Percentiles rank a stretch among this genome's conserved stretches.
Conservation (phyloP, 1,140 invertebrate genomes). For the Apis florea region DNA sequence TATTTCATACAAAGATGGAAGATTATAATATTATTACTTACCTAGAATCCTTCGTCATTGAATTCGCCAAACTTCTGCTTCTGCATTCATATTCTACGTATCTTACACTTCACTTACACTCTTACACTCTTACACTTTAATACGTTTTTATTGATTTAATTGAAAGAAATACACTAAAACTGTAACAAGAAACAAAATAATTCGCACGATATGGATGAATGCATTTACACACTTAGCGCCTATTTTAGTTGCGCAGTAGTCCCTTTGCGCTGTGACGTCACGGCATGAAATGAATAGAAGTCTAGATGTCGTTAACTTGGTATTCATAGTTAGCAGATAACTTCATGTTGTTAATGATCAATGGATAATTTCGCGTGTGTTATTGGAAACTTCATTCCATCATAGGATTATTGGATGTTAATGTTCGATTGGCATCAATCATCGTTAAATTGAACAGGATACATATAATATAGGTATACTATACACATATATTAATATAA, state of each 20-base stretch:
- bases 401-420: background rate
- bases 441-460: slow-evolving; percentile 1
- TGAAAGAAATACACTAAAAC: background rate
- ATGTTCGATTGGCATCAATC: background rate
- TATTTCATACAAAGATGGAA: background rate
- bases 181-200: background rate
- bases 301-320: background rate
- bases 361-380: background rate
- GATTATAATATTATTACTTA: slow-evolving; percentile 2
- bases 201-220: background rate
- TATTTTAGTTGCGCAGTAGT: background rate
- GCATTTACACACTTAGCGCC: background rate
- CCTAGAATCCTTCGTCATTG: background rate
- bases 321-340: background rate
- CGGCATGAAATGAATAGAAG: background rate
- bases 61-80: background rate
- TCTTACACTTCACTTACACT: too few species aligned
- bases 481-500: background rate
- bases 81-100: background rate
- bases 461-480: background rate
- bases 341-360: slow-evolving; percentile 8
- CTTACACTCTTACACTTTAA: background rate
- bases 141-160: background rate
- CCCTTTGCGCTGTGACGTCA: background rate
- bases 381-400: background rate